Base-by-base conservation (phyloP, 2,888 invertebrate species). In the Caenorhabditis imperialis region DNA sequence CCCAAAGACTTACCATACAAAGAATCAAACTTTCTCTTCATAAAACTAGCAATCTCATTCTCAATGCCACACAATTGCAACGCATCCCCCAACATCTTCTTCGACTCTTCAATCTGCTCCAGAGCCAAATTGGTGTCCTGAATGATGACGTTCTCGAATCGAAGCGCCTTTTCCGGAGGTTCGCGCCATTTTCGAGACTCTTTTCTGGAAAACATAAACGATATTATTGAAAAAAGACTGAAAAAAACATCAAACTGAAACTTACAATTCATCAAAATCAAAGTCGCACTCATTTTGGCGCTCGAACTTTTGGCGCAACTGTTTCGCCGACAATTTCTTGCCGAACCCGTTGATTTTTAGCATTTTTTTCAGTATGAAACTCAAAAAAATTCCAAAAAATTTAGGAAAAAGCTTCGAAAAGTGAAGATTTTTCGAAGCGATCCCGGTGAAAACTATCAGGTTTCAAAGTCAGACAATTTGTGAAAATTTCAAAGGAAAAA, bases 111-210 rank as follows among this genome's bases (percentile, higher is more conserved):
- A 8, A 69, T 62, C 42, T 73, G 65, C 44, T 74, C 69, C 20
- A 62, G 40, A n/a, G 57, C 25, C n/a, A 76, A 23, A 30, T 71
- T 75, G 10, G 74, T 61, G n/a, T 60, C 58, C 45, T 60, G 58
- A 22, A 79, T 23, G 14, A 63, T 51, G 25, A 79, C 60, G 35
- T 79, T 73, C 42, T 79, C 77, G 14, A 69, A 47, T 10, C 79
- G 63, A 38, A 79, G 48, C 2, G 74, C 67, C 27, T 79, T 79
- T 40, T 79, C 79, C 10, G 76, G 58, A 2, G 79, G 79, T 37
- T 79, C 79, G 18, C 76, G 71, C 74, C 77, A 79, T 54, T 70
- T 77, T 50, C 79, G 60, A 6, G 79, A 79, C 27, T 79, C 77
- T 44, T 75, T 67, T 62, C 79, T 79, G 62, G 44, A 63, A 72